Percentiles rank a stretch among this genome's conserved stretches.
Conservation (phyloP, 2,797 vertebrate species). For the Coreius guichenoti region DNA sequence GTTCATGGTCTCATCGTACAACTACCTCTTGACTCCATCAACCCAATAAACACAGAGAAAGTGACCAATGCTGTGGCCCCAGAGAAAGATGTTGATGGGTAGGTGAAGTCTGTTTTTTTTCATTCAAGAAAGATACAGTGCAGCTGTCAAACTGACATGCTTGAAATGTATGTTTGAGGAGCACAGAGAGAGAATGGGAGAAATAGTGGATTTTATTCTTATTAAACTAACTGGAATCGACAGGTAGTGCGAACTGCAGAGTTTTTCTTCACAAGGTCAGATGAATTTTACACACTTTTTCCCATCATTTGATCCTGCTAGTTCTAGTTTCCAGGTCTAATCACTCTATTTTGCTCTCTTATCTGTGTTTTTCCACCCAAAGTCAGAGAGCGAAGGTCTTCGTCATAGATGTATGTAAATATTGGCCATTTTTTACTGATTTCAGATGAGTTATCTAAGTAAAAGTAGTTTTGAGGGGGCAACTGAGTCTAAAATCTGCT, state of each 20-base stretch:
- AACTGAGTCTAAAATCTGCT: not conserved
- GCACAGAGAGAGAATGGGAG: not conserved
- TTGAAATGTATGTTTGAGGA: not conserved
- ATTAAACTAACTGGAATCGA: not conserved
- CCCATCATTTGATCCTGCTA: not conserved
- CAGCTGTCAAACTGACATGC: not conserved
- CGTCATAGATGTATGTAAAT: not conserved
- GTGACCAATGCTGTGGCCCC: conserved; percentile 88
- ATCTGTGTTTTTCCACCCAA: conserved; percentile 8
- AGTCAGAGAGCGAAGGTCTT: not conserved
- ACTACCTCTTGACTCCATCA: conserved; percentile 88
- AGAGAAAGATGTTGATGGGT: conserved; percentile 96
- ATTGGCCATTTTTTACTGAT: not conserved
- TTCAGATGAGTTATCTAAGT: not conserved
- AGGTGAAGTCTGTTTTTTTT: conserved; percentile 51
- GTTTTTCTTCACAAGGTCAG: not conserved
- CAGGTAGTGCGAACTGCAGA: not conserved
- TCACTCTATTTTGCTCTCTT: not conserved
- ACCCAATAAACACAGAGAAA: conserved; percentile 83
- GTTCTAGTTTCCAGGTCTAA: not conserved
- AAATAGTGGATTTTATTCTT: not conserved
- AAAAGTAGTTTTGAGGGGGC: not conserved
- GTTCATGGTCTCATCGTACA: conserved; percentile 93
- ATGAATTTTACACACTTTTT: not conserved
- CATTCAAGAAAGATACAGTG: not conserved